Evolutionary conservation across 2,113 vertebrate genomes (phyloP), one percentile per base, ranked within the genome.

Genomic region (Menidia beryllina): DNA sequence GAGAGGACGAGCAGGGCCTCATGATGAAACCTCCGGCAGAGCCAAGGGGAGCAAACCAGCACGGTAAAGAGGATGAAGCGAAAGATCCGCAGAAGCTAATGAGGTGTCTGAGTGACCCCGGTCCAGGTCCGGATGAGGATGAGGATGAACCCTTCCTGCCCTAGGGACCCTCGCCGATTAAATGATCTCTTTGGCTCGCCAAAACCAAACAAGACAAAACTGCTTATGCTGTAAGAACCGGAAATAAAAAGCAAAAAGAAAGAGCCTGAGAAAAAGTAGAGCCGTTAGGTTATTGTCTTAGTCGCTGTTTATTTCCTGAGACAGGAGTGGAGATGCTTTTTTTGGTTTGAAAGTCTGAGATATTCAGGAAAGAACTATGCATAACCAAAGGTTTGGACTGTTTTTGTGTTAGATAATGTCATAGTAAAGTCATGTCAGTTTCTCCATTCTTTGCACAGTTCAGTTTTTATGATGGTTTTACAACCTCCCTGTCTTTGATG

Each of bases 71-170:
- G 0, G 94, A 94, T 55, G 91, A 90, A 59, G 83, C 88, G 24
- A 92, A 91, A 78, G 94, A 93, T 21, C 95, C 94, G 83, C 96
- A 97, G 81, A 91, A 95, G 59, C 94, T 99, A 64, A 92, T 90
- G 72, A 94, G 98, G 55, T 99, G 97, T 84, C 93, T 99, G 81
- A 99, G 98, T 9, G 97, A 98, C 91, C 97, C 98, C 0, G 98
- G 98, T 21, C 97, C 98, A 0, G 91, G 92, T 30, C 91, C 93
- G 0, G 95, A 96, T 15, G 96, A 96, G 0, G 95, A 95, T 0
- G 96, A 96, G 81, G 96, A 96, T 0, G 94, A 98, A 24, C 95
- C 97, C 61, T 97, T 98, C 89, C 94, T 98, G 72, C 95, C 93
- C 19, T 94, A 67, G 91, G 13, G 50, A 30, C 73, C 19, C 6